Base-by-base conservation (phyloP, 1,140 invertebrate genomes). In the Listronotus bonariensis region DNA sequence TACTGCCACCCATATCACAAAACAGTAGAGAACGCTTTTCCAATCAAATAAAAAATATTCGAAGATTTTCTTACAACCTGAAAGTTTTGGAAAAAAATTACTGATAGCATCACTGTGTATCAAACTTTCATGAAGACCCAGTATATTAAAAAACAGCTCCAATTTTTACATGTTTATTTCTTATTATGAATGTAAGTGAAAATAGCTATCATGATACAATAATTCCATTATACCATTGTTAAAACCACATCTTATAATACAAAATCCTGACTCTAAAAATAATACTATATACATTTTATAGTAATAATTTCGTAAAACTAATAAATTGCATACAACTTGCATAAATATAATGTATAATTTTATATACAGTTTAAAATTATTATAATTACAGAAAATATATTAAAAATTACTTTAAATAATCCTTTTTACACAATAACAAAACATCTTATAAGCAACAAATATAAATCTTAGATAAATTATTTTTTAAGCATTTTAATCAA, bases 111-210 rank as follows among this genome's bases (percentile, higher is more conserved):
- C n/a, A n/a, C n/a, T n/a, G n/a, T n/a, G n/a, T n/a, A n/a, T n/a
- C n/a, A n/a, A n/a, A n/a, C n/a, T n/a, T n/a, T n/a, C n/a, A n/a
- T n/a, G n/a, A n/a, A n/a, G n/a, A 26, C 20, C 20, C 1, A 5
- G 20, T 26, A 26, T 26, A 26, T 26, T 3, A 26, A 26, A 26
- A 26, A 26, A 1, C 5, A 26, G 20, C 5, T 26, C 20, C 20
- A 26, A 3, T 26, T 57, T 57, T 45, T 57, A 46, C 14, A 17
- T 17, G 12, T 72, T 68, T 68, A 68, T 68, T 72, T 70, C 61
- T 72, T 70, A 68, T 72, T 60, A 70, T 65, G 63, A 72, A 72
- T 72, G 66, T 72, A 72, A 69, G 68, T 72, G 71, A 72, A 72
- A 72, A 72, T 72, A 72, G 65, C 67, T 71, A 70, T 72, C 67